Evolutionary conservation across 2,888 invertebrate species (phyloP).

Genomic region (Campoplex capitator): DNA sequence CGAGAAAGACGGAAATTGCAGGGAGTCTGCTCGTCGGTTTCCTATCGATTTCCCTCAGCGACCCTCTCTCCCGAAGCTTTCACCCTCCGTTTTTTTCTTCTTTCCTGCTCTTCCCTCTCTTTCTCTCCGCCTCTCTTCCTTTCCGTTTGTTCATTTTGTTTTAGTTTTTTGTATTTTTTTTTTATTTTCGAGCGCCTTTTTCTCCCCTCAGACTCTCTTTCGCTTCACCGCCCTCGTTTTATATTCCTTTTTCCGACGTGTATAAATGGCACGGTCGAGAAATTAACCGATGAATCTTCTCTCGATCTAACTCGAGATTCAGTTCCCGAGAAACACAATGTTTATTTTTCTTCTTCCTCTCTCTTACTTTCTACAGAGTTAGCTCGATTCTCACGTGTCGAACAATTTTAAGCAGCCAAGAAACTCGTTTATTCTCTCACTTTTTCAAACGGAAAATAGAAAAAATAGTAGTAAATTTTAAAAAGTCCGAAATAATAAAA

Average conservation of each 20-base stretch:
- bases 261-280: constrained; percentile 59
- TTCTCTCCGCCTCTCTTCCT: constrained; percentile 37
- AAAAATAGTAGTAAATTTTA: too few relatives aligned
- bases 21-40: constrained; percentile 65
- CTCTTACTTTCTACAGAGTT: neutral
- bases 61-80: constrained; percentile 52
- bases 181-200: constrained; percentile 35
- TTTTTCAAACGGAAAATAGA: neutral
- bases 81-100: constrained; percentile 36
- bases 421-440: neutral
- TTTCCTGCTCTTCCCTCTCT: constrained; percentile 30
- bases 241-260: constrained; percentile 48
- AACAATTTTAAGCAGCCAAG: neutral
- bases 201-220: constrained; percentile 55
- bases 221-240: constrained; percentile 54
- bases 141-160: constrained; percentile 32
- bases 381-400: neutral
- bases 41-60: constrained; percentile 68
- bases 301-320: constrained; percentile 42
- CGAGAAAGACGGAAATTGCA: constrained; percentile 57
- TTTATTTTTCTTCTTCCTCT: constrained; percentile 3
- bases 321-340: constrained; percentile 22
- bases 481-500: too few relatives aligned
- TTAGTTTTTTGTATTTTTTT: constrained; percentile 39
- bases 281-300: constrained; percentile 64